phyloP scores from a whole-genome alignment of 2,797 vertebrate species.

The Cossypha caffra region DNA sequence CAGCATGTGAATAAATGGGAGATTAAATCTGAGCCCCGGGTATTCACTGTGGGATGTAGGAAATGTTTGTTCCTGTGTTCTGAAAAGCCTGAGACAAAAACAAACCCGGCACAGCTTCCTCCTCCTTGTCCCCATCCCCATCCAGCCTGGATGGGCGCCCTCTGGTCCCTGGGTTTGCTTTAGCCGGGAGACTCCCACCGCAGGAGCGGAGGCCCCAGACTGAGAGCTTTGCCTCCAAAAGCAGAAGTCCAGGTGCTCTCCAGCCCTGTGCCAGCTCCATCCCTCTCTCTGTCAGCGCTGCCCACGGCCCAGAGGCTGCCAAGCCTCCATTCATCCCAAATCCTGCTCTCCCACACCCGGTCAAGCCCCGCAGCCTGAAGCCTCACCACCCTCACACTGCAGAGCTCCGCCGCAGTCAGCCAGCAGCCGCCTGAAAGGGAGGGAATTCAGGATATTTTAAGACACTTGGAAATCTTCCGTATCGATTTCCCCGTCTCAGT shows the following conservation, averaged over 20 bases:
- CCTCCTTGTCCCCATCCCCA: background rate
- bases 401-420: background rate
- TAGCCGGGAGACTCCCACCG: accelerated
- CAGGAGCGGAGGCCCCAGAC: background rate
- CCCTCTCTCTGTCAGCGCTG: accelerated
- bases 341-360: accelerated
- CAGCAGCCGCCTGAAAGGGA: background rate
- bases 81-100: background rate
- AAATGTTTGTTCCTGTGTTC: conserved; percentile 4
- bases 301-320: accelerated
- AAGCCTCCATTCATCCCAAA: accelerated
- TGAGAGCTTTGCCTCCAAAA: background rate
- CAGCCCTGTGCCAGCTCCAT: background rate
- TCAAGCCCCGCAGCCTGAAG: background rate
- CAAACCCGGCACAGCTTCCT: background rate
- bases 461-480: background rate
- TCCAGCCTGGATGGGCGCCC: background rate
- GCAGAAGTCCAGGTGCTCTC: background rate
- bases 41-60: background rate
- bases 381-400: background rate
- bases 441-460: background rate
- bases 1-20: conserved; percentile 16
- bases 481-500: background rate
- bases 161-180: accelerated
- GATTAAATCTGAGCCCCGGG: conserved; percentile 15